phyloP scores from a whole-genome alignment of 37 sponge, comb jelly and placozoan genomes.

The Tethya wilhelma region DNA sequence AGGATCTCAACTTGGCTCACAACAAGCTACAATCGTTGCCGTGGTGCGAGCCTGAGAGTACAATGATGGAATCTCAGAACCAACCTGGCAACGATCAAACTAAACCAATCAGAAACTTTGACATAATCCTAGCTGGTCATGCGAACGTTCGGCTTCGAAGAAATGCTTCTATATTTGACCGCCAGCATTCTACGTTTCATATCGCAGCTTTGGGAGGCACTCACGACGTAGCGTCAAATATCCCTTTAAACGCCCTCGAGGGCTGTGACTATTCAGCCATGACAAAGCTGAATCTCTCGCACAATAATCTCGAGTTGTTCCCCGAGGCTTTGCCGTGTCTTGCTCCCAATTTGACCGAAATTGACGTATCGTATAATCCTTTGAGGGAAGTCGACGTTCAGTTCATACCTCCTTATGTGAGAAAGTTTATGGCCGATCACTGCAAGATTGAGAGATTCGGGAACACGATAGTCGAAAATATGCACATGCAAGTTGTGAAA shows the following conservation, averaged over 20 bases:
- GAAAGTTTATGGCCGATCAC: conserved; percentile 37
- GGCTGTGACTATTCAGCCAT: conserved; percentile 50
- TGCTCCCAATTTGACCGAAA: conserved; percentile 68
- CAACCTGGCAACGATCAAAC: background rate
- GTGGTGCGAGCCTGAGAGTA: conserved; percentile 29
- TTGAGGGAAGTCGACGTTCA: conserved; percentile 39
- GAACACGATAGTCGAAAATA: background rate
- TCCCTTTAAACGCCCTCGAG: background rate
- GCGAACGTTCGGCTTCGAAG: background rate
- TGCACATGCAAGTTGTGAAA: background rate
- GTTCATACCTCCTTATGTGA: conserved; percentile 45
- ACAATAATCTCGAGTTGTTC: conserved; percentile 51
- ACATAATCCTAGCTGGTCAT: conserved; percentile 1
- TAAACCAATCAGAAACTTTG: background rate
- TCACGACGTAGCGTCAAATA: background rate
- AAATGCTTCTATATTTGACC: background rate
- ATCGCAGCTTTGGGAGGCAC: background rate
- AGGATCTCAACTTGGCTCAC: conserved; percentile 50
- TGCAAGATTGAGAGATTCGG: conserved; percentile 51
- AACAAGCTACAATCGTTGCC: conserved; percentile 49
- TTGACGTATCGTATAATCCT: conserved; percentile 60
- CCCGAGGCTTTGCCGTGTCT: conserved; percentile 71
- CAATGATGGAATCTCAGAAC: conserved; percentile 3
- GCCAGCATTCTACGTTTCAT: background rate
- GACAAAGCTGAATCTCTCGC: conserved; percentile 46